Percentiles rank a stretch among this genome's conserved stretches.
Conservation (phyloP, 1,140 invertebrate species). For the Leptinotarsa lineolata region DNA sequence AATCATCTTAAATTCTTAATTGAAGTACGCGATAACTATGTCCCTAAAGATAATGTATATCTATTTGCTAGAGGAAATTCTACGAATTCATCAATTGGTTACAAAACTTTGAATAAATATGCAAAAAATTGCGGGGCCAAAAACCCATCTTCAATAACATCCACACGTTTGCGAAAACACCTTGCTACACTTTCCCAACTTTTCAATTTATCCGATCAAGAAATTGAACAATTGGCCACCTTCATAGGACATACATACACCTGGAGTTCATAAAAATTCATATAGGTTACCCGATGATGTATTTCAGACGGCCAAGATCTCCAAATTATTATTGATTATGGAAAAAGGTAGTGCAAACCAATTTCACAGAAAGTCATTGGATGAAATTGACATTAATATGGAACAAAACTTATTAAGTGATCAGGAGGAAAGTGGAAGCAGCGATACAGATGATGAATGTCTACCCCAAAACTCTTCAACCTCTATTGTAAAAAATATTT, state of each 20-base stretch:
- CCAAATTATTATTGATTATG: constrained; percentile 33
- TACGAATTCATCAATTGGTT: constrained; percentile 13
- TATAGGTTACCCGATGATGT: constrained; percentile 37
- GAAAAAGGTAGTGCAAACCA: constrained; percentile 44
- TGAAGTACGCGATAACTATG: constrained; percentile 27
- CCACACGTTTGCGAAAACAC: constrained; percentile 50
- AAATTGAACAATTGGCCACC: constrained; percentile 49
- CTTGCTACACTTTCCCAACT: constrained; percentile 48
- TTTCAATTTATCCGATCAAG: constrained; percentile 48
- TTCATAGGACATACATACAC: constrained; percentile 52
- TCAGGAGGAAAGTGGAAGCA: background rate
- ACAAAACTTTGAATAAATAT: constrained; percentile 31
- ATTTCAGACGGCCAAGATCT: constrained; percentile 34
- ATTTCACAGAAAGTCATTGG: constrained; percentile 48
- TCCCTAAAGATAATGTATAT: constrained; percentile 32
- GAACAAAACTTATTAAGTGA: constrained; percentile 38
- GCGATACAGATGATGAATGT: background rate
- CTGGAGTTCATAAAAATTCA: constrained; percentile 29
- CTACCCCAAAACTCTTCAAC: no score
- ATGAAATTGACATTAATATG: constrained; percentile 51
- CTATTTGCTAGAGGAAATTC: constrained; percentile 32
- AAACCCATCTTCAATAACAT: constrained; percentile 30
- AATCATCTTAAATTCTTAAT: constrained; percentile 26
- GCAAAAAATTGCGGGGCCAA: constrained; percentile 28
- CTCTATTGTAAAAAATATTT: no score